Conservation (phyloP, 2,797 vertebrate genomes). For the Smutsia gigantea region DNA sequence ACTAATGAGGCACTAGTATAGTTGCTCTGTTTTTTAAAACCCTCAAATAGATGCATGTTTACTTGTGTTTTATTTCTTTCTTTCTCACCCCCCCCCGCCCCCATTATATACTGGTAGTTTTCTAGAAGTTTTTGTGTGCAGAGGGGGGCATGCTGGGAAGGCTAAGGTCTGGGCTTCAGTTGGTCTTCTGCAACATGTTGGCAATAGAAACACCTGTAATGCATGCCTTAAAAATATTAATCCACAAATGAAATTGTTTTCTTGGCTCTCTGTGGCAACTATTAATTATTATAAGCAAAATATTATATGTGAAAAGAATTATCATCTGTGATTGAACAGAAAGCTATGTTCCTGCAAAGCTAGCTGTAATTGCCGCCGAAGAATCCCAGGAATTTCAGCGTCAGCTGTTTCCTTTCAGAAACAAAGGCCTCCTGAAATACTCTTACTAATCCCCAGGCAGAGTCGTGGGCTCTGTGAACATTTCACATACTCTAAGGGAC, state of each 20-base stretch:
- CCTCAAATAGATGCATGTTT: slow-evolving; percentile 74
- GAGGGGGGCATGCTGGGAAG: slow-evolving; percentile 48
- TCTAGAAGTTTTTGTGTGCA: background rate
- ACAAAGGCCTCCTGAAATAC: slow-evolving; percentile 86
- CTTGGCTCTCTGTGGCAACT: background rate
- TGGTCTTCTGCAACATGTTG: background rate
- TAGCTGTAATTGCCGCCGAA: slow-evolving; percentile 80
- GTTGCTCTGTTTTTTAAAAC: slow-evolving; percentile 53
- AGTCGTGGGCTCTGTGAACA: slow-evolving; percentile 82
- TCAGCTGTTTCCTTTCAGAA: slow-evolving; percentile 86
- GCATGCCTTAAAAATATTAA: slow-evolving; percentile 58
- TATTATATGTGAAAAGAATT: slow-evolving; percentile 31
- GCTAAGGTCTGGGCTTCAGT: slow-evolving; percentile 44
- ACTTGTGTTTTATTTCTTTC: background rate
- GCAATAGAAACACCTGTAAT: background rate
- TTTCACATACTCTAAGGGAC: slow-evolving; percentile 80
- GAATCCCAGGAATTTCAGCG: slow-evolving; percentile 85
- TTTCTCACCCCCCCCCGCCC: too few relatives aligned
- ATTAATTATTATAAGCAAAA: slow-evolving; percentile 53
- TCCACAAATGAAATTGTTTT: slow-evolving; percentile 13
- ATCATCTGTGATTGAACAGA: slow-evolving; percentile 72
- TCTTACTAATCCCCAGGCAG: slow-evolving; percentile 83
- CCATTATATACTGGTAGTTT: background rate
- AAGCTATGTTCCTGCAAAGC: slow-evolving; percentile 77
- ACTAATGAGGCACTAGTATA: slow-evolving; percentile 80